Percentiles rank a stretch among this genome's conserved stretches.
phyloP scores from a whole-genome alignment of 2,888 invertebrate species.

The Pseudanteris insignis region DNA sequence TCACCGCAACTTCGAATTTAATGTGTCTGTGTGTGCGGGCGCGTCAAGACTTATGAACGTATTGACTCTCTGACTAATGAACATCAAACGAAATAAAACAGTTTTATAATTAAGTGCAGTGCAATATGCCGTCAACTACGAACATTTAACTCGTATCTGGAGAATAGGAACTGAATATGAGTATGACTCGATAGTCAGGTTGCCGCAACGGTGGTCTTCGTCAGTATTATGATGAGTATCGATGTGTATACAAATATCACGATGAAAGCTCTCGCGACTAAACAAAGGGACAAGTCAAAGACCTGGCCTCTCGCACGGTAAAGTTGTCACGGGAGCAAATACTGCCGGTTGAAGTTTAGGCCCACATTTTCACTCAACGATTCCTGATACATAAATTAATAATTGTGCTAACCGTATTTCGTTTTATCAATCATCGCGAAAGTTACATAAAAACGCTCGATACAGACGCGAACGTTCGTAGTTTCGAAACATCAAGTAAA shows the following conservation, averaged over 20 bases:
- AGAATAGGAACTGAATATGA: slow-evolving; percentile 58
- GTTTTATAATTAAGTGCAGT: slow-evolving; percentile 40
- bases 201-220: slow-evolving; percentile 58
- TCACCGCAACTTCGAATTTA: too few species aligned
- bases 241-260: slow-evolving; percentile 42
- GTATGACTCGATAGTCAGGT: slow-evolving; percentile 48
- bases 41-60: too few species aligned
- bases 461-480: too few species aligned
- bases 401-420: too few species aligned
- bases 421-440: too few species aligned
- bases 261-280: slow-evolving; percentile 31
- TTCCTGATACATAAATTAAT: neutral
- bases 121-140: slow-evolving; percentile 41
- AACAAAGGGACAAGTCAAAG: slow-evolving; percentile 43
- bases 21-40: too few species aligned
- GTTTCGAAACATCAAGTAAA: too few species aligned
- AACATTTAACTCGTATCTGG: slow-evolving; percentile 43
- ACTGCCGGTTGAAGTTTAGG: slow-evolving; percentile 36
- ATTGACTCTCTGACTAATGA: too few species aligned
- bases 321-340: slow-evolving; percentile 40
- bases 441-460: too few species aligned
- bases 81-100: too few species aligned
- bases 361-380: slow-evolving; percentile 14
- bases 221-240: slow-evolving; percentile 49
- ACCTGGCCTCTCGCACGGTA: slow-evolving; percentile 38